Conservation (phyloP, 2,113 vertebrate genomes). For the Balaenoptera acutorostrata region DNA sequence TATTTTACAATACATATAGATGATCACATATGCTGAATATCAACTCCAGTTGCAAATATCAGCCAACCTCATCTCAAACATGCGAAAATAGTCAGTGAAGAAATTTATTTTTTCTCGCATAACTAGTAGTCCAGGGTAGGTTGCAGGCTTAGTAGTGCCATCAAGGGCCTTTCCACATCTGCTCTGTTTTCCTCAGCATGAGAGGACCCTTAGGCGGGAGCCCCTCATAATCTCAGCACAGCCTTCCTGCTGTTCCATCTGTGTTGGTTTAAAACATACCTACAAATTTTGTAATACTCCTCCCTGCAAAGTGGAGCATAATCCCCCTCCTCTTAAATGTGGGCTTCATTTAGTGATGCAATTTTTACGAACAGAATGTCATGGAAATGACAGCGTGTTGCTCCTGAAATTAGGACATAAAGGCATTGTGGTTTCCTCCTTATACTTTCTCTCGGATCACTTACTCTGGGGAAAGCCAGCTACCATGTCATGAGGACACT, state of each 20-base stretch:
- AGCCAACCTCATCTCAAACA: neutral
- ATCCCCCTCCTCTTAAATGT: neutral
- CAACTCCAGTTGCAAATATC: neutral
- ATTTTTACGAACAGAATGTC: neutral
- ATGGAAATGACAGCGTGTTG: neutral
- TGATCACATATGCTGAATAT: neutral
- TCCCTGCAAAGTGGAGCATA: neutral
- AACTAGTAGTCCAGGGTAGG: neutral
- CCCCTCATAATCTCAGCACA: neutral
- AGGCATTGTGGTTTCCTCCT: neutral
- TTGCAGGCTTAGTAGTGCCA: neutral
- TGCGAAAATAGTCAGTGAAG: neutral
- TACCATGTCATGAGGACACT: neutral
- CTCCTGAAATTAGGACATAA: neutral
- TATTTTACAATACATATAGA: neutral
- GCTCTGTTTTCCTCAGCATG: neutral
- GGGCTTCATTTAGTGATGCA: neutral
- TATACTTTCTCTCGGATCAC: neutral
- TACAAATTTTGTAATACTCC: neutral
- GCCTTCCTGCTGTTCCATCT: neutral
- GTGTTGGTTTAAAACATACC: neutral
- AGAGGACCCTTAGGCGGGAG: neutral
- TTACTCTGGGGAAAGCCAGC: neutral
- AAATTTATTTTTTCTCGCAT: neutral
- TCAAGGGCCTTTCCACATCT: neutral